These are phyloP conservation scores for Rhingia rostrata DNA, from an alignment of 2,888 invertebrate genomes.

Conservation along the genomic window DNA sequence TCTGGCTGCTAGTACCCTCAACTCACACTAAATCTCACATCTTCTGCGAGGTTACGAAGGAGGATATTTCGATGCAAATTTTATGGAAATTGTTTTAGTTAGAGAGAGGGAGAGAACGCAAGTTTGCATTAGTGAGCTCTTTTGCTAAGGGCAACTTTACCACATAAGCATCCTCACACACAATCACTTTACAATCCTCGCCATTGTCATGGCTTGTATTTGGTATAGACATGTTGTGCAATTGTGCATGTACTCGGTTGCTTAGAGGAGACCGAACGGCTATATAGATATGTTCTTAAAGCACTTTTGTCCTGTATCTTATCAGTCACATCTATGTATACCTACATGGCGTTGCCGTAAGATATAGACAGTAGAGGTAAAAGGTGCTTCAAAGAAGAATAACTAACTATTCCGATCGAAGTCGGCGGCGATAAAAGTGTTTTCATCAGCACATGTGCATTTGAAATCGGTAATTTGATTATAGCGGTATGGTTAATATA, in stretches of 20 bases:
- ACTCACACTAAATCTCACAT: conserved; percentile 7
- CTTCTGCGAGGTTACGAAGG: background rate
- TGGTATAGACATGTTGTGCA: background rate
- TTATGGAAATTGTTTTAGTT: conserved; percentile 72
- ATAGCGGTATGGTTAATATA: conserved; percentile 46
- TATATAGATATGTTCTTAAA: background rate
- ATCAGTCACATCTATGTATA: conserved; percentile 26
- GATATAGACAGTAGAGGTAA: conserved; percentile 29
- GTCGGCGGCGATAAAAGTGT: conserved; percentile 37
- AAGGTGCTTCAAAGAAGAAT: conserved; percentile 23
- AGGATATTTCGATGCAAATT: conserved; percentile 64
- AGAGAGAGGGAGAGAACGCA: conserved; percentile 17
- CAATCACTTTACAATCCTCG: conserved; percentile 44
- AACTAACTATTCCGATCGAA: conserved; percentile 7
- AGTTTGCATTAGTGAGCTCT: conserved; percentile 60
- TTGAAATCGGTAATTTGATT: conserved; percentile 58
- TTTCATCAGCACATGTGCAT: conserved; percentile 34
- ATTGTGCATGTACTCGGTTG: conserved; percentile 9
- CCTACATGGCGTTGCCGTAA: conserved; percentile 34
- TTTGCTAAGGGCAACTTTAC: conserved; percentile 43
- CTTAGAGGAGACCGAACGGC: background rate
- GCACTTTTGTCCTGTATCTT: background rate
- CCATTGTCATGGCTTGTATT: conserved; percentile 45
- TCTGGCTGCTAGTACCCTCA: background rate
- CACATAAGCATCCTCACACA: conserved; percentile 54